These are phyloP conservation scores for Calephelis perditalis DNA, from an alignment of 2,888 invertebrate species.

Conservation along the genomic window DNA sequence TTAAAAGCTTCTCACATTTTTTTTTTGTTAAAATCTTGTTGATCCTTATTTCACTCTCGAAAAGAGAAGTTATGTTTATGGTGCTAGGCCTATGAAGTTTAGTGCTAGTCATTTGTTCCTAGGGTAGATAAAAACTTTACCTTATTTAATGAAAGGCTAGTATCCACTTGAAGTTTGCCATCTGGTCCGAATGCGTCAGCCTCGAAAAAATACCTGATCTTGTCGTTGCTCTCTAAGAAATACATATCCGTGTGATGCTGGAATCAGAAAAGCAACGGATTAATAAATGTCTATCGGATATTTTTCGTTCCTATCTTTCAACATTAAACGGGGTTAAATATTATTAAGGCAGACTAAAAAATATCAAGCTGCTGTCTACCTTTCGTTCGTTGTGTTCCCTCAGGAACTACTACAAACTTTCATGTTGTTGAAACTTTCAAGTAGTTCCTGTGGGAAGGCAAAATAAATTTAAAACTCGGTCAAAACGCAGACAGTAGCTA, in stretches of 20 bases:
- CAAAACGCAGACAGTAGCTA: no score
- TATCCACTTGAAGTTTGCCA: slow-evolving; percentile 85
- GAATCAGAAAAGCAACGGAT: slow-evolving; percentile 36
- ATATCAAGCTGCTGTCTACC: background rate
- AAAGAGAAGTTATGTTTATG: no score
- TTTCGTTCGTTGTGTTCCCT: background rate
- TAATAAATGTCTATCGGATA: no score
- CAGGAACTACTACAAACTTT: background rate
- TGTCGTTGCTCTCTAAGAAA: slow-evolving; percentile 94
- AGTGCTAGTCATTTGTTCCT: no score
- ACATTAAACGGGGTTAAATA: no score
- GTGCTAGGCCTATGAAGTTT: no score
- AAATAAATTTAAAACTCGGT: no score
- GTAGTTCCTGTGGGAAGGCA: background rate
- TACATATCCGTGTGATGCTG: slow-evolving; percentile 82
- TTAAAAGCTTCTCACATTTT: no score
- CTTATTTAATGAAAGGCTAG: slow-evolving; percentile 84
- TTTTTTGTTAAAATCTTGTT: no score
- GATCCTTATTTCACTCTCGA: no score
- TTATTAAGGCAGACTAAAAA: no score
- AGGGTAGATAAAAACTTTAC: slow-evolving; percentile 41
- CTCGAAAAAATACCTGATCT: slow-evolving; percentile 95
- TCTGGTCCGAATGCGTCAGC: slow-evolving; percentile 85
- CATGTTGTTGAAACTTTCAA: background rate
- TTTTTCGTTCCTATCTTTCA: no score